Evolutionary conservation across 2,113 vertebrate species (phyloP), one percentile per base, ranked within the genome.

Genomic region (Pterocles gutturalis): DNA sequence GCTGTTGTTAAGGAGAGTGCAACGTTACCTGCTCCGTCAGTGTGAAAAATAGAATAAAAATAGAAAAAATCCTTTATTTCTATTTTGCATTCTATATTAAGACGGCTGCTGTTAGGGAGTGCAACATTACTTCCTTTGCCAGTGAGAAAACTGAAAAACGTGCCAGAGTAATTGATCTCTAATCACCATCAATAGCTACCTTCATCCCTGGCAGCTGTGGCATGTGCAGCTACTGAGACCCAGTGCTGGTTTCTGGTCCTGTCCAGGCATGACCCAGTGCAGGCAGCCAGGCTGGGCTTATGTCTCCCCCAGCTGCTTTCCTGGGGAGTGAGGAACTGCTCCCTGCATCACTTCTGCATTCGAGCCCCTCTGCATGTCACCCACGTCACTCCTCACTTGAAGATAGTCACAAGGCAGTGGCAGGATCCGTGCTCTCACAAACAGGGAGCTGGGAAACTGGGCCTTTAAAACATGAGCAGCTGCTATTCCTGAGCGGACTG

Each of bases 181-280:
- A 10, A 8, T 19, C 2, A 1, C 33, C 7, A 6, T 5, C 57
- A 2, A 0, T 24, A 64, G 24, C 38, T 29, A 8, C 38, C 24
- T 3, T 31, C 24, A 2, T 1, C 3, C 17, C 33, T 2, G 45
- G 8, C 36, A 17, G 28, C 0, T 18, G 13, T n/a, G 5, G 22
- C 2, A 11, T 3, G 19, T 1, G 3, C 28, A 31, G 19, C n/a
- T 26, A 24, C 67, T 24, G 33, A 9, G 75, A 8, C 19, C 16
- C 31, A 4, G n/a, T 0, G 20, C 64, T 18, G 51, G 28, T 17
- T 45, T 21, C 36, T 13, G 38, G 41, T 7, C 41, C 18, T 2
- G 4, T 4, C 28, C 38, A 2, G 11, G 11, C 17, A 3, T 0
- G 26, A 4, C 2, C 9, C 5, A 0, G 5, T 0, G 51, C 43